These are phyloP conservation scores for Notarius quadriscutis DNA, from an alignment of 2,113 vertebrate species.

Conservation along the genomic window DNA sequence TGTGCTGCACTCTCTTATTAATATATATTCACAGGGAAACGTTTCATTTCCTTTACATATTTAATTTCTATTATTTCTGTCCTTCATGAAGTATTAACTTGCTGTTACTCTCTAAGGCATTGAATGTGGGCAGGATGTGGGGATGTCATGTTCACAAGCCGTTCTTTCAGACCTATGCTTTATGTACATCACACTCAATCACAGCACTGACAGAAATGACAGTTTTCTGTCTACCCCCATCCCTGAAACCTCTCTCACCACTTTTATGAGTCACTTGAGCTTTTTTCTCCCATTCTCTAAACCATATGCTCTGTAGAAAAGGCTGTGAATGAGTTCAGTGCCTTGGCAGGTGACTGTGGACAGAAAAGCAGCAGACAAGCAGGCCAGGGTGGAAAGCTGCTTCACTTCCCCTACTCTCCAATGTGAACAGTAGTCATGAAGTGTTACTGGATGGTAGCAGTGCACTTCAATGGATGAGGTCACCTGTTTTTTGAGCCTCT, in stretches of 20 bases:
- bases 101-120: conserved; percentile 15
- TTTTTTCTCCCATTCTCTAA: conserved; percentile 26
- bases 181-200: conserved; percentile 33
- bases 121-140: not conserved
- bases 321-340: conserved; percentile 46
- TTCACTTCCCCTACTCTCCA: conserved; percentile 32
- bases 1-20: conserved; percentile 38
- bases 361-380: conserved; percentile 44
- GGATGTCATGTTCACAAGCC: conserved; percentile 23
- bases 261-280: conserved; percentile 29
- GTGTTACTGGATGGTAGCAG: conserved; percentile 68
- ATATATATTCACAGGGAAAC: conserved; percentile 45
- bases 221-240: not conserved
- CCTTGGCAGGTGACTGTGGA: conserved; percentile 41
- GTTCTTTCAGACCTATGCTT: not conserved
- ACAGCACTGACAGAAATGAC: not conserved
- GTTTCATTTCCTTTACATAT: conserved; percentile 46
- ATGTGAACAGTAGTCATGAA: conserved; percentile 63
- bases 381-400: conserved; percentile 42
- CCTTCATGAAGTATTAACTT: conserved; percentile 46
- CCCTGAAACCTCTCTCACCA: not conserved
- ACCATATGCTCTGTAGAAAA: conserved; percentile 23
- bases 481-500: conserved; percentile 42
- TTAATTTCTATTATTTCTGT: conserved; percentile 50
- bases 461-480: conserved; percentile 60